These are phyloP conservation scores for Chymomyza caudatula DNA, from an alignment of 2,888 invertebrate genomes.

Conservation along the genomic window DNA sequence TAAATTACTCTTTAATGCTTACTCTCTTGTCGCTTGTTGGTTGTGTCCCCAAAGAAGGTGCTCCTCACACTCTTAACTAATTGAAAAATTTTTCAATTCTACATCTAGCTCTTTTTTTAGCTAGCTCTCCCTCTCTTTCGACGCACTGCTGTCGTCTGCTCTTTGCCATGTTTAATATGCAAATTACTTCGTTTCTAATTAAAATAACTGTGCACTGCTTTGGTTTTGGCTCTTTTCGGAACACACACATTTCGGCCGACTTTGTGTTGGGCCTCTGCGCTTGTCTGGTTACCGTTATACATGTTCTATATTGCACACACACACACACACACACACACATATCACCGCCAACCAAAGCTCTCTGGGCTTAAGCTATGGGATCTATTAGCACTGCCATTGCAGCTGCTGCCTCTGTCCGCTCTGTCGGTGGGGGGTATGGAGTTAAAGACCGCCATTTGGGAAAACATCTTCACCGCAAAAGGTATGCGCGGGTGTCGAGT, in stretches of 20 bases:
- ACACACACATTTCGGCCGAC: slow-evolving; percentile 61
- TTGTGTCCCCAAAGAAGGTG: not conserved
- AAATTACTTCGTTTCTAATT: slow-evolving; percentile 71
- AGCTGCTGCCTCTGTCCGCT: slow-evolving; percentile 15
- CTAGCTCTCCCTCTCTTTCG: not conserved
- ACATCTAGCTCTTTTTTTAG: slow-evolving; percentile 14
- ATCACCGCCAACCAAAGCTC: not conserved
- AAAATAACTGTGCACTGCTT: slow-evolving; percentile 69
- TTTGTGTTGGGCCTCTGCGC: slow-evolving; percentile 25
- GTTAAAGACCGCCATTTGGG: slow-evolving; percentile 16
- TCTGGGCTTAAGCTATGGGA: slow-evolving; percentile 48
- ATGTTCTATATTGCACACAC: slow-evolving; percentile 14
- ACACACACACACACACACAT: not conserved
- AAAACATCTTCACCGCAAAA: slow-evolving; percentile 40
- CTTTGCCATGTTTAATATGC: slow-evolving; percentile 55
- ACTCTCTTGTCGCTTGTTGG: not conserved
- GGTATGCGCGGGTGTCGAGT: slow-evolving; percentile 38
- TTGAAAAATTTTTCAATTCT: slow-evolving; percentile 35
- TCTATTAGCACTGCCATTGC: slow-evolving; percentile 55
- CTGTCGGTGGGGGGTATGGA: not conserved
- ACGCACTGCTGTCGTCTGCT: not conserved
- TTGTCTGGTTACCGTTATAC: slow-evolving; percentile 23
- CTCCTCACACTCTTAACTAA: slow-evolving; percentile 4
- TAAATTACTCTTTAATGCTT: too few species aligned
- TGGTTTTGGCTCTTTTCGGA: slow-evolving; percentile 44